These are phyloP conservation scores for Acyrthosiphon pisum DNA, from an alignment of 1,140 invertebrate species.

Conservation along the genomic window DNA sequence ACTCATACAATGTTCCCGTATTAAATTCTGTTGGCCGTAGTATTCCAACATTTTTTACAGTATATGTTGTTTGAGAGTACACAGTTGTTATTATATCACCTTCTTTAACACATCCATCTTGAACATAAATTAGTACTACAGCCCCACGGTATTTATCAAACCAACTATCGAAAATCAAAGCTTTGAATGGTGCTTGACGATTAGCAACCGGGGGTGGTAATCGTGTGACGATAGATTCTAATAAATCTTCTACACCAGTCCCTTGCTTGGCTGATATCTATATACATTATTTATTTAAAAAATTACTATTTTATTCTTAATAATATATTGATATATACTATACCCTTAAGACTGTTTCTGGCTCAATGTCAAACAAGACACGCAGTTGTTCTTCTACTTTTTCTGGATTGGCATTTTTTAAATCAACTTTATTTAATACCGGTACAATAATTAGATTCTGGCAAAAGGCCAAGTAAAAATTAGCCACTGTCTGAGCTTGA, in stretches of 20 bases:
- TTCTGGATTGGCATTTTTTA: slow-evolving; percentile 88
- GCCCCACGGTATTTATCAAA: slow-evolving; percentile 88
- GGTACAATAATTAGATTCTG: slow-evolving; percentile 86
- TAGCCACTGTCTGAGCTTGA: slow-evolving; percentile 97
- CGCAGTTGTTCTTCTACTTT: slow-evolving; percentile 80
- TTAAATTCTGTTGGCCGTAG: slow-evolving; percentile 79
- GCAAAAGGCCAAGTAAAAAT: slow-evolving; percentile 91
- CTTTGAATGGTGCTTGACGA: slow-evolving; percentile 73
- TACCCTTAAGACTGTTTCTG: slow-evolving; percentile 73
- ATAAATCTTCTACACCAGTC: slow-evolving; percentile 77
- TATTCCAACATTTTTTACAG: slow-evolving; percentile 81
- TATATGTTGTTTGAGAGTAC: slow-evolving; percentile 71
- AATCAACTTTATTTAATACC: slow-evolving; percentile 96
- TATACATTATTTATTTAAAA: slow-evolving; percentile 38
- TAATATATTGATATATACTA: not conserved
- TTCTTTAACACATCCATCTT: slow-evolving; percentile 75
- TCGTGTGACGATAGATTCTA: slow-evolving; percentile 78
- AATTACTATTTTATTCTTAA: not conserved
- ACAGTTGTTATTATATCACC: slow-evolving; percentile 72
- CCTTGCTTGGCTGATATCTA: slow-evolving; percentile 90
- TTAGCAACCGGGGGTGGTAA: slow-evolving; percentile 78
- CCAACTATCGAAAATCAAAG: slow-evolving; percentile 93
- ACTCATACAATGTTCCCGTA: slow-evolving; percentile 73
- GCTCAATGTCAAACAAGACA: slow-evolving; percentile 84
- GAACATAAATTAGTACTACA: slow-evolving; percentile 79